Evolutionary conservation across 1,140 invertebrate species (phyloP), one percentile per base, ranked within the genome.

Genomic region (Neodiprion virginianus): DNA sequence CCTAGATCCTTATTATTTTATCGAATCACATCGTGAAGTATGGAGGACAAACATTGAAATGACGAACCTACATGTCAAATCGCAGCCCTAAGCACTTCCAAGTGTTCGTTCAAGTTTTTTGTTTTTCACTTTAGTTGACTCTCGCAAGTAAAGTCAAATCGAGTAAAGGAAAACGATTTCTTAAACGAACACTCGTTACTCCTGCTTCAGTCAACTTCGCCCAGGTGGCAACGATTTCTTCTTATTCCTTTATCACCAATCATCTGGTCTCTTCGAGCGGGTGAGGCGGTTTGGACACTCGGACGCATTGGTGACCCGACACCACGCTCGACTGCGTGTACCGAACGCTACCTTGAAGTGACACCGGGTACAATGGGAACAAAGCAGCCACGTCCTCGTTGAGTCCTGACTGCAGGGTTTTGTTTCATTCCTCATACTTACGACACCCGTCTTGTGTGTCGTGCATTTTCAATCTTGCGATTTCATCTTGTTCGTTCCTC

Each of bases 171-270:
- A 40, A 40, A 40, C 5, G 28, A 40, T 40, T 5, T 40, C 28
- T 40, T 5, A 40, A 40, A 40, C 28, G 74, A 67, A 65, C 12
- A 78, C 65, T 28, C 12, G 17, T 17, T 3, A 65, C 17, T 14
- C 12, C 67, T 69, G 11, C 7, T 21, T 21, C 82, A 82, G 79
- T 80, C 82, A 78, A 40, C 28, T 40, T 82, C 84, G 81, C 86
- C 86, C 82, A 85, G 85, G 86, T 86, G 86, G 86, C 86, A 86
- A 81, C 85, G 86, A 87, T 87, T 87, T 86, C 84, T 87, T 8
- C 53, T 17, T 85, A 79, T 82, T 76, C 72, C 83, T 85, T 87
- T 87, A 87, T 87, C 86, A 81, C 80, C 78, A 85, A 81, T 87
- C 84, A 87, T 87, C 86, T 86, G 83, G 86, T 61, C 53, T 61